Conservation (phyloP, 2,888 invertebrate species). For the Plagiodera versicolora region DNA sequence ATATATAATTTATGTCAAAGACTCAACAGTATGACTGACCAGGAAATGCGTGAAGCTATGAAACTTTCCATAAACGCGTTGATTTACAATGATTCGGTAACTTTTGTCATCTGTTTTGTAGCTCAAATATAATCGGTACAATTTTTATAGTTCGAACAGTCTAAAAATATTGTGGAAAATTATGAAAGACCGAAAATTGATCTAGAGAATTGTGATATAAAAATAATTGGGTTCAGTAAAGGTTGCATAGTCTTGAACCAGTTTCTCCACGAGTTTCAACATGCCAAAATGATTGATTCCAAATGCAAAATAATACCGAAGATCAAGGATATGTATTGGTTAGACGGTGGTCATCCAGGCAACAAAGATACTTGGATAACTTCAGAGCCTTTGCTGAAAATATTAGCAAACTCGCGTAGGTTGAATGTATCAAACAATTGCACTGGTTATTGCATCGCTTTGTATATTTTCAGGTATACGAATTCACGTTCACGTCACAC, state of each 20-base stretch:
- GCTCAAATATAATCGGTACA: slow-evolving; percentile 28
- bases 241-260: slow-evolving; percentile 93
- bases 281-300: slow-evolving; percentile 65
- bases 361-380: slow-evolving; percentile 88
- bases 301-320: slow-evolving; percentile 65
- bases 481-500: slow-evolving; percentile 81
- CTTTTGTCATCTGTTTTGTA: neutral
- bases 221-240: slow-evolving; percentile 81
- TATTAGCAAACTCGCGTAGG: slow-evolving; percentile 70
- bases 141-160: neutral
- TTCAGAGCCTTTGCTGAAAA: slow-evolving; percentile 70
- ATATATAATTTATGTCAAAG: slow-evolving; percentile 61
- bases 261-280: slow-evolving; percentile 81
- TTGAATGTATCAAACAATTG: neutral
- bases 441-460: neutral
- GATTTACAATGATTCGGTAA: slow-evolving; percentile 21
- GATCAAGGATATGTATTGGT: slow-evolving; percentile 81
- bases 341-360: slow-evolving; percentile 91
- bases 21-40: slow-evolving; percentile 60
- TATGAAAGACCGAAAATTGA: neutral
- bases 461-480: slow-evolving; percentile 60
- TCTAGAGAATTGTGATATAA: slow-evolving; percentile 23
- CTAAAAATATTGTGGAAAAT: too few relatives aligned
- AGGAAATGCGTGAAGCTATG: slow-evolving; percentile 56
- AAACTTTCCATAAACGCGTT: slow-evolving; percentile 35